A percentile compares a stretch with the other conserved stretches of the same genome.
These are phyloP conservation scores for Polylopha cassiicola DNA, from an alignment of 2,888 invertebrate species.

Conservation along the genomic window DNA sequence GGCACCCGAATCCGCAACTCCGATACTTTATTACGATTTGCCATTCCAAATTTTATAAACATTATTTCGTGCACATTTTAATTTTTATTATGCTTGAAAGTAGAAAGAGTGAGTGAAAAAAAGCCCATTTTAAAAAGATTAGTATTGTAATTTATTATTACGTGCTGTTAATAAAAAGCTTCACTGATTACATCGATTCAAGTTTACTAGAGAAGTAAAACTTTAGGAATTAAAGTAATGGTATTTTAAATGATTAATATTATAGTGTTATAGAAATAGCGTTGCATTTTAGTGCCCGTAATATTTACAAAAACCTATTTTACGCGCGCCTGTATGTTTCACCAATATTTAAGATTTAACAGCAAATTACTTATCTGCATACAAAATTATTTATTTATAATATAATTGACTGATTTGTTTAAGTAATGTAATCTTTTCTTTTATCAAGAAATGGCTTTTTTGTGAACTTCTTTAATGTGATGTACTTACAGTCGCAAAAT, in stretches of 20 bases:
- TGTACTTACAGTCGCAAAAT: no score
- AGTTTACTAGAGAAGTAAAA: background rate
- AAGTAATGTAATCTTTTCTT: constrained; percentile 43
- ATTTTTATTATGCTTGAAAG: constrained; percentile 4
- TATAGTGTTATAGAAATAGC: constrained; percentile 8
- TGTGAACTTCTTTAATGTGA: no score
- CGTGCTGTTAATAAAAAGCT: no score
- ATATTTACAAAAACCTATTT: constrained; percentile 4
- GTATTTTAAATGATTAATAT: constrained; percentile 12
- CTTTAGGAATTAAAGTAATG: constrained; percentile 10
- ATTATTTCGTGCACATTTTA: constrained; percentile 6
- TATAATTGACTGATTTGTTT: constrained; percentile 61
- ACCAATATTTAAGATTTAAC: no score
- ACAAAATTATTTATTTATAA: constrained; percentile 15
- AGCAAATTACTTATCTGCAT: constrained; percentile 11
- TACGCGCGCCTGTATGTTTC: no score
- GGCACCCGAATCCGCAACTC: constrained; percentile 5
- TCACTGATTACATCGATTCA: constrained; percentile 11
- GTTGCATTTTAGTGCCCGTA: constrained; percentile 11
- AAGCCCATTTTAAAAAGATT: no score
- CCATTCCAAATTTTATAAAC: constrained; percentile 18
- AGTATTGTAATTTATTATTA: no score
- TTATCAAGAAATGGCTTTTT: constrained; percentile 1
- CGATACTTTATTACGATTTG: constrained; percentile 14
- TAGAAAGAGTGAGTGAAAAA: no score